Conservation (phyloP, 2,888 invertebrate species). For the Pachycephus smyrnensis region DNA sequence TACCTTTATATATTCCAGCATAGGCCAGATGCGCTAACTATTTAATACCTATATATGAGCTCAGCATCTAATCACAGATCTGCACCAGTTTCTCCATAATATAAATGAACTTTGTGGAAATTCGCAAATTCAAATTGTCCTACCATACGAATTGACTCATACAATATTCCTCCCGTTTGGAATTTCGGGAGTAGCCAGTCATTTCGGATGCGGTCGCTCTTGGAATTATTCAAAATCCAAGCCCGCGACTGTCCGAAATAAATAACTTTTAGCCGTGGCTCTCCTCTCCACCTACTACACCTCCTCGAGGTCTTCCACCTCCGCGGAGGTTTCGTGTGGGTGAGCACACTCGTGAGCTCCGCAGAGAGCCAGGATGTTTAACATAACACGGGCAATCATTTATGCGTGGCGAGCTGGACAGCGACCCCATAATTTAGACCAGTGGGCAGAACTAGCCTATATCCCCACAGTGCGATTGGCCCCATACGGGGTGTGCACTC, state of each 20-base stretch:
- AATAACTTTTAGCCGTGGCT: slow-evolving; percentile 56
- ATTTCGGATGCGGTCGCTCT: slow-evolving; percentile 20
- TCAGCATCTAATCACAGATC: neutral
- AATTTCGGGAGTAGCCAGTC: slow-evolving; percentile 6
- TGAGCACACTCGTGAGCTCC: slow-evolving; percentile 26
- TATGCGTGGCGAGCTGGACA: slow-evolving; percentile 61
- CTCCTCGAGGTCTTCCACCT: slow-evolving; percentile 35
- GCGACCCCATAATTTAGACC: slow-evolving; percentile 64
- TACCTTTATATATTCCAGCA: neutral
- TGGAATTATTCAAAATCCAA: slow-evolving; percentile 63
- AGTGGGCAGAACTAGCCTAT: slow-evolving; percentile 58
- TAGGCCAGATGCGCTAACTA: slow-evolving; percentile 1
- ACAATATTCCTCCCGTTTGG: slow-evolving; percentile 2
- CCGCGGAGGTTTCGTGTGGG: slow-evolving; percentile 37
- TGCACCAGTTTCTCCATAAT: neutral
- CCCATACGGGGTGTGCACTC: slow-evolving; percentile 27
- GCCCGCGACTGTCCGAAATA: slow-evolving; percentile 60
- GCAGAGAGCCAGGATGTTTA: slow-evolving; percentile 56
- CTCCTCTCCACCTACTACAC: slow-evolving; percentile 40
- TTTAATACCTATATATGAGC: neutral
- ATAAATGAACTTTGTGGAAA: neutral
- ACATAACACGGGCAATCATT: slow-evolving; percentile 67
- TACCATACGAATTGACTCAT: neutral
- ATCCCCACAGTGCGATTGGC: slow-evolving; percentile 32
- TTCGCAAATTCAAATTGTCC: neutral